These are phyloP conservation scores for Furcifer pardalis DNA, from an alignment of 2,797 vertebrate genomes.

Conservation along the genomic window DNA sequence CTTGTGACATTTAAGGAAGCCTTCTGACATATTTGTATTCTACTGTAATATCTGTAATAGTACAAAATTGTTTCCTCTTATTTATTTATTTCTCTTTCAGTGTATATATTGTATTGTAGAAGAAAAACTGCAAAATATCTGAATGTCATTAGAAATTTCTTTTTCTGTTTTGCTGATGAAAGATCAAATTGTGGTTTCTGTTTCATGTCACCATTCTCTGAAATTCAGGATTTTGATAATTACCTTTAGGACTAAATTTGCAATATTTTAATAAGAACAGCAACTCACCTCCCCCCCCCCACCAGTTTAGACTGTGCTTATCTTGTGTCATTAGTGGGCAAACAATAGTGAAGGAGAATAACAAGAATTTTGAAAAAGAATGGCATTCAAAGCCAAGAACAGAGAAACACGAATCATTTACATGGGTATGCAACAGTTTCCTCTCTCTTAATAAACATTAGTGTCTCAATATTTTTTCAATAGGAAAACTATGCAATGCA, in stretches of 20 bases:
- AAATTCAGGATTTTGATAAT: background rate
- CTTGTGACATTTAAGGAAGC: background rate
- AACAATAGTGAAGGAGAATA: background rate
- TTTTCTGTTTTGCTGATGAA: background rate
- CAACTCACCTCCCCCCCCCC: background rate
- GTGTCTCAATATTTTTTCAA: background rate
- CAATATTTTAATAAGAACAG: background rate
- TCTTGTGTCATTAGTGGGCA: background rate
- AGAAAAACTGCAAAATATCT: background rate
- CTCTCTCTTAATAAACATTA: background rate
- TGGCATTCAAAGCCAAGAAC: slow-evolving; percentile 8
- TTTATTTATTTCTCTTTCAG: background rate
- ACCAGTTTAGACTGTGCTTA: background rate
- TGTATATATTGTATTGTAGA: background rate
- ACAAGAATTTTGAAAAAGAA: background rate
- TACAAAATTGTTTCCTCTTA: background rate
- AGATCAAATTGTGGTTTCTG: background rate
- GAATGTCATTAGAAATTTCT: background rate
- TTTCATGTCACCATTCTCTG: background rate
- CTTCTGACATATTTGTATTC: background rate
- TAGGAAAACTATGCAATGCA: fast-evolving
- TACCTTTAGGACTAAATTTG: background rate
- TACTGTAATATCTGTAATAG: background rate
- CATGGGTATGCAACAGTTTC: background rate
- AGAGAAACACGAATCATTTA: fast-evolving